Conservation (phyloP, 1,140 invertebrate species). For the Papilio xuthus region DNA sequence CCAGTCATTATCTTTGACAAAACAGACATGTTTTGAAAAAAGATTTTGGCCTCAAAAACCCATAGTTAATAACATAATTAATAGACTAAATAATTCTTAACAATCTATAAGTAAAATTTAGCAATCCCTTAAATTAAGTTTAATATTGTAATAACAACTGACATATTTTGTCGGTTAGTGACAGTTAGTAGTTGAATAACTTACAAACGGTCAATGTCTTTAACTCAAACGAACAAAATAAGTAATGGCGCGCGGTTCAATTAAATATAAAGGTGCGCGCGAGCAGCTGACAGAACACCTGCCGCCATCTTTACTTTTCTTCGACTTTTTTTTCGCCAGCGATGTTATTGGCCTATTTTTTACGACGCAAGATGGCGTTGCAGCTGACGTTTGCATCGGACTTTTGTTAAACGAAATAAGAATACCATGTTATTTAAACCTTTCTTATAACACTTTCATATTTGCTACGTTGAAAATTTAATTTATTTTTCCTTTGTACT, state of each 20-base stretch:
- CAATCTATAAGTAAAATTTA: not conserved
- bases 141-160: constrained; percentile 3
- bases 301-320: constrained; percentile 78
- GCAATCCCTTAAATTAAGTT: not conserved
- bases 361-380: constrained; percentile 73
- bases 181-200: constrained; percentile 30
- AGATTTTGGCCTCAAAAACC: too few relatives aligned
- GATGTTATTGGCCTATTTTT: constrained; percentile 79
- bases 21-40: too few relatives aligned
- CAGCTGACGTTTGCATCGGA: constrained; percentile 69
- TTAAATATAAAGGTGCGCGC: constrained; percentile 73
- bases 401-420: constrained; percentile 46
- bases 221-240: constrained; percentile 39
- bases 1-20: too few relatives aligned
- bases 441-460: not conserved
- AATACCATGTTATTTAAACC: not conserved
- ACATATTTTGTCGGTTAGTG: constrained; percentile 9
- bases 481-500: not conserved
- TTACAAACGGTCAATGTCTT: constrained; percentile 33
- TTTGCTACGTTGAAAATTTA: not conserved
- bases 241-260: constrained; percentile 57
- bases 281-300: constrained; percentile 74
- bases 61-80: too few relatives aligned
- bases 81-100: not conserved
- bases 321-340: constrained; percentile 73